Conservation (phyloP, 2,113 vertebrate species). For the Syngnathoides biaculeatus region DNA sequence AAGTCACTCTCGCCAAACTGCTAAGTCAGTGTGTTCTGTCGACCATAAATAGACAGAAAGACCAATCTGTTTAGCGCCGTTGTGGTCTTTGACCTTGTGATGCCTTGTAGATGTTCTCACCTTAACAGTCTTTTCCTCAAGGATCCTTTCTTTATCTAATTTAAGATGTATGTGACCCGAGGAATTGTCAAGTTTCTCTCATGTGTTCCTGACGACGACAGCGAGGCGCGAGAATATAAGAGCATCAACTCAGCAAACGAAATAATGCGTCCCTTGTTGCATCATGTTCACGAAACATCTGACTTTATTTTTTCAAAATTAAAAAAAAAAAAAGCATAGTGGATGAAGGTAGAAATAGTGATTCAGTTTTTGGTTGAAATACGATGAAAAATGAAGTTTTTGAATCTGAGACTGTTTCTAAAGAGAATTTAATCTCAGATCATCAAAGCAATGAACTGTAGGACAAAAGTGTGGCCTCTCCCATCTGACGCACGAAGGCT, state of each 20-base stretch:
- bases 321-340: neutral
- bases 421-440: neutral
- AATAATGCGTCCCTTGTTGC: neutral
- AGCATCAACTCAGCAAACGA: neutral
- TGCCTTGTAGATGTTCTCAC: constrained; percentile 27
- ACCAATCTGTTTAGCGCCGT: constrained; percentile 33
- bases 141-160: constrained; percentile 7
- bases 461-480: constrained; percentile 24
- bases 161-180: constrained; percentile 11
- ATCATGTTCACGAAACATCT: neutral
- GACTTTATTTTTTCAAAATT: neutral
- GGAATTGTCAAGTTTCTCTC: neutral
- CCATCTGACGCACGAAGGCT: constrained; percentile 57
- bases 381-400: neutral
- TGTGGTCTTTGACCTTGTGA: constrained; percentile 40
- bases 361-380: neutral
- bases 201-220: neutral
- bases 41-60: constrained; percentile 45
- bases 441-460: constrained; percentile 22
- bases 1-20: constrained; percentile 21
- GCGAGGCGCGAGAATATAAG: neutral
- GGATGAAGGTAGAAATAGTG: neutral
- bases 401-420: neutral
- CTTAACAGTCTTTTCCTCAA: constrained; percentile 8
- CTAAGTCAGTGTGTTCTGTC: constrained; percentile 32